A percentile compares a stretch with the other conserved stretches of the same genome.
These are phyloP conservation scores for Melanocharis versteri DNA, from an alignment of 2,113 vertebrate species.

Conservation along the genomic window DNA sequence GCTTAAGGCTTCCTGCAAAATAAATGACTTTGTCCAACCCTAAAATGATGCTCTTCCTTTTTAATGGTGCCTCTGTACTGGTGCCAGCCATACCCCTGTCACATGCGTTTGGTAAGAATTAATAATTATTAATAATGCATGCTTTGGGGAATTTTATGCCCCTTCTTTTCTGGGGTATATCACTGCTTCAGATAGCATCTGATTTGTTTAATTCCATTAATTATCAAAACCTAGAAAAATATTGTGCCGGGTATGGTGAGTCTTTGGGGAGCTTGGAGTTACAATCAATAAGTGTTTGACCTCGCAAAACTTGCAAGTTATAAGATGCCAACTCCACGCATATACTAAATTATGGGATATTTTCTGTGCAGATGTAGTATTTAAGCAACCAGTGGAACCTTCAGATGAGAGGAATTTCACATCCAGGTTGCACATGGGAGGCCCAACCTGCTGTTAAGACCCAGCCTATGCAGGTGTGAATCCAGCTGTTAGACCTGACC, in stretches of 20 bases:
- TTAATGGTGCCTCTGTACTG: not conserved
- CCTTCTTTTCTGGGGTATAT: not conserved
- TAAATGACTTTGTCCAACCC: not conserved
- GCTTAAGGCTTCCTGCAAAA: not conserved
- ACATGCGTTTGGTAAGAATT: not conserved
- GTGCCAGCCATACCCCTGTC: not conserved
- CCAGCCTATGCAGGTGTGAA: not conserved
- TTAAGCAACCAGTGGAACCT: not conserved
- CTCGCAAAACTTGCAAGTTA: not conserved
- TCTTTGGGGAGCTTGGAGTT: not conserved
- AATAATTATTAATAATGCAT: not conserved
- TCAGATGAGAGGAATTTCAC: not conserved
- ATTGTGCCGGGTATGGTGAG: not conserved
- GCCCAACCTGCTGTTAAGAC: not conserved
- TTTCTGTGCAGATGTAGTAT: not conserved
- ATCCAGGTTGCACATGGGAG: not conserved
- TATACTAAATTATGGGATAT: not conserved
- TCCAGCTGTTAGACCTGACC: not conserved
- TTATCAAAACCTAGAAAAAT: not conserved
- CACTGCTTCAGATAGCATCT: not conserved
- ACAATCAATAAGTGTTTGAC: not conserved
- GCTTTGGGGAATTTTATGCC: not conserved
- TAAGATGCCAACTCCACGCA: not conserved
- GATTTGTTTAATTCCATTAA: not conserved
- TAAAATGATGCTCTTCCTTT: not conserved